These are phyloP conservation scores for Eolophus roseicapilla DNA, from an alignment of 2,113 vertebrate genomes.

Conservation along the genomic window DNA sequence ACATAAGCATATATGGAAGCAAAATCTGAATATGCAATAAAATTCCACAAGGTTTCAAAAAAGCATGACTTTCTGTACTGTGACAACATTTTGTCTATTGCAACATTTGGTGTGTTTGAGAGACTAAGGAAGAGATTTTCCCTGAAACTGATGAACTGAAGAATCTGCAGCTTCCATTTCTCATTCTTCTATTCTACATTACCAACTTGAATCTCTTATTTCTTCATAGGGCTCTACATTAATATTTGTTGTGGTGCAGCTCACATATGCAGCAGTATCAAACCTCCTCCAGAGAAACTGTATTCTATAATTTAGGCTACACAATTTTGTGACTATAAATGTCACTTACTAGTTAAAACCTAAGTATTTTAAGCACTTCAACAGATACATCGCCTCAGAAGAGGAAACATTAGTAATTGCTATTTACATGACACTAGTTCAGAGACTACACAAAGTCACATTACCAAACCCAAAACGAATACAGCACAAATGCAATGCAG, in stretches of 20 bases:
- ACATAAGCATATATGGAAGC: not conserved
- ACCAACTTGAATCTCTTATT: conserved; percentile 11
- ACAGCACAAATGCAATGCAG: conserved; percentile 19
- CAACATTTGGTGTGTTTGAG: not conserved
- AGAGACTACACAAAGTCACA: not conserved
- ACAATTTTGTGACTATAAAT: not conserved
- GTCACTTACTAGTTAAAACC: not conserved
- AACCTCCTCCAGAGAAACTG: not conserved
- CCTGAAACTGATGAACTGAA: not conserved
- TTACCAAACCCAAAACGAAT: not conserved
- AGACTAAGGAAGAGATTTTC: not conserved
- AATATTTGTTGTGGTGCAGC: conserved; percentile 73
- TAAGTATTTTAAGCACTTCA: not conserved
- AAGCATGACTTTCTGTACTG: not conserved
- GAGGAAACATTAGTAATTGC: not conserved
- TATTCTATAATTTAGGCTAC: not conserved
- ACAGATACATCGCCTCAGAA: not conserved
- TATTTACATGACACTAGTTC: not conserved
- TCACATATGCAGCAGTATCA: conserved; percentile 22
- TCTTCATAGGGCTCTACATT: conserved; percentile 78
- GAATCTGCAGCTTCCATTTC: not conserved
- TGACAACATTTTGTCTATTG: not conserved
- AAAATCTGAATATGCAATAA: not conserved
- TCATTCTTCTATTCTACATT: not conserved
- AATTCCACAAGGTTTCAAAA: not conserved